A percentile compares a stretch with the other conserved stretches of the same genome.
Conservation (phyloP, 2,888 invertebrate species). For the Druceiella hillmani region DNA sequence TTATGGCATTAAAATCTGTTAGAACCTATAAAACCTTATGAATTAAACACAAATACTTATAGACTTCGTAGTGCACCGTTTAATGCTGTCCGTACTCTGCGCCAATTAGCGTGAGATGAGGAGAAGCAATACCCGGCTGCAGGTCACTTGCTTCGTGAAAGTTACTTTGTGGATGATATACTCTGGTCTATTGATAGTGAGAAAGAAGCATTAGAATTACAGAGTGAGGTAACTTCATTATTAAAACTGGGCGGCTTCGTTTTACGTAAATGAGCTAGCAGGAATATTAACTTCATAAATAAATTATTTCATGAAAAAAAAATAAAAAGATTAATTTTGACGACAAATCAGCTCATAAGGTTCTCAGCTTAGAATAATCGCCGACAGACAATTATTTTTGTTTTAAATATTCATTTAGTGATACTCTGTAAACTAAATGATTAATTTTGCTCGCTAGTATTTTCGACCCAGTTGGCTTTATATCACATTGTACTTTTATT, state of each 20-base stretch:
- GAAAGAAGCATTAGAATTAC: conserved; percentile 8
- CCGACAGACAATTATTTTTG: conserved; percentile 13
- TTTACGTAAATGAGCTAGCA: conserved; percentile 20
- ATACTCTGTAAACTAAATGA: conserved; percentile 9
- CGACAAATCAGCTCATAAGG: conserved; percentile 14
- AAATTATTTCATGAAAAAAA: conserved; percentile 12
- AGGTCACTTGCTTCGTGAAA: conserved; percentile 9
- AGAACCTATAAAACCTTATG: conserved; percentile 16
- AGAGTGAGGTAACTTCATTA: conserved; percentile 17
- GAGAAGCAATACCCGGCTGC: conserved; percentile 9
- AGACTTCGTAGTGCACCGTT: conserved; percentile 13
- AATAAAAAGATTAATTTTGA: conserved; percentile 9
- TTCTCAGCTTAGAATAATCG: conserved; percentile 19
- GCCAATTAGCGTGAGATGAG: conserved; percentile 17
- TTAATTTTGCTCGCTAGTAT: conserved; percentile 12
- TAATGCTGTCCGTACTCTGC: conserved; percentile 12
- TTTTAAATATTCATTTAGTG: conserved; percentile 1
- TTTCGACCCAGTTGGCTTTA: conserved; percentile 15
- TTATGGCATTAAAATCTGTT: conserved; percentile 17
- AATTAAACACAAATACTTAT: conserved; percentile 18
- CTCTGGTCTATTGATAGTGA: conserved; percentile 8
- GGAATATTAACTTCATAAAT: conserved; percentile 2
- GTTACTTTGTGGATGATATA: conserved; percentile 14
- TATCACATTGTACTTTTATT: conserved; percentile 11
- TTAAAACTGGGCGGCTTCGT: conserved; percentile 22